Base-by-base conservation (phyloP, 2,797 vertebrate genomes). In the Psittacula derbiana region DNA sequence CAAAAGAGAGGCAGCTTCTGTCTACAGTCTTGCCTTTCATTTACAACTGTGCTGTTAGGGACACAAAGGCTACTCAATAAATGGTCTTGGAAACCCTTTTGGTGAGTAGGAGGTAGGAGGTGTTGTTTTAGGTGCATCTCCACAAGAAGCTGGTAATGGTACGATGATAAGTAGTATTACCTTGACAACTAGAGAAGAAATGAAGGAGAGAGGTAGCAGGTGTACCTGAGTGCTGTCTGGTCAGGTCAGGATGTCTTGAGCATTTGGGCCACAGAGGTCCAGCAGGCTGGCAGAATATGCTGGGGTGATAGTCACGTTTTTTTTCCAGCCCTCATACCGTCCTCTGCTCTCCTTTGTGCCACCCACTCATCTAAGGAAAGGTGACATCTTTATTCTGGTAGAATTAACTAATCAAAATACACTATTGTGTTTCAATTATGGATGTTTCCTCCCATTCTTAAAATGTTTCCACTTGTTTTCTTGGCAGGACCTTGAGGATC, bases 381-480 rank as follows among this genome's bases (percentile, higher is more conserved):
- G 80, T 84, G 44, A 60, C 55, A 46, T 91, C 73, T 91, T 93
- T 87, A 31, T 95, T 95, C 89, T 91, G 91, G 84, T 85, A 88
- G 94, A 92, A 94, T 95, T 91, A 91, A 76, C 86, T 76, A 71
- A 96, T 81, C 70, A 94, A 86, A 92, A 49, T 70, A 76, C 0
- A 0, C 73, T 92, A 79, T 88, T 80, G 80, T 90, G 92, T 90
- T 95, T 96, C 87, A 95, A 73, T 96, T 96, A 93, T 92, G 73
- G 91, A 93, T 93, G 86, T 64, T 96, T 71, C 60, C 47, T 96
- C 80, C 72, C 67, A 82, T 93, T 95, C 91, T 91, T 84, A 86
- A 75, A 96, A 93, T 43, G 73, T 76, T 95, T 96, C 82, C 64
- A 70, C 80, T 94, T 86, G 76, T 96, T 96, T 91, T 93, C 87